Evolutionary conservation across 2,888 invertebrate species (phyloP).

Genomic region (Leptopterna dolabrata): DNA sequence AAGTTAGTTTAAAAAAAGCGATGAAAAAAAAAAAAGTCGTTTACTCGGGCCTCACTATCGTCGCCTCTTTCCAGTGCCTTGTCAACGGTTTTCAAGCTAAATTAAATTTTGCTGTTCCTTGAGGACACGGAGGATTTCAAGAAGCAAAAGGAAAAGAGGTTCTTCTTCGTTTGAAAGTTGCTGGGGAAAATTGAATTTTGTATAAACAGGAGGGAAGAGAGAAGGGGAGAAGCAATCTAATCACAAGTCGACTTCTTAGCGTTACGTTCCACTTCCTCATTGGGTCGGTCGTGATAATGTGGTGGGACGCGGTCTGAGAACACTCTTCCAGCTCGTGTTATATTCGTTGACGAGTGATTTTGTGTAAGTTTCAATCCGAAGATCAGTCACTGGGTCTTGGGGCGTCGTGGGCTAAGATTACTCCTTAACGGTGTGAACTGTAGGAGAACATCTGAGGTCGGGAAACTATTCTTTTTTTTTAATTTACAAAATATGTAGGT

Average conservation of each 20-base stretch:
- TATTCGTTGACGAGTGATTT: no score
- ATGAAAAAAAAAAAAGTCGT: not conserved
- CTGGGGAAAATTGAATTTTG: conserved; percentile 40
- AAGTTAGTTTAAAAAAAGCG: not conserved
- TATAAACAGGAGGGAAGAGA: conserved; percentile 20
- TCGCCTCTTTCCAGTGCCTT: conserved; percentile 2
- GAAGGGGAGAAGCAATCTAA: conserved; percentile 22
- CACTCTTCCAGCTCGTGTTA: no score
- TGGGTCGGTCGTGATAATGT: not conserved
- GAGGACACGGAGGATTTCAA: conserved; percentile 33
- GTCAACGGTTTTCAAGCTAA: conserved; percentile 42
- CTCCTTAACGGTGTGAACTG: no score
- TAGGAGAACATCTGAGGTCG: no score
- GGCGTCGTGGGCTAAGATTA: no score
- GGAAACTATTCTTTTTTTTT: no score
- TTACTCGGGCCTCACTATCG: not conserved
- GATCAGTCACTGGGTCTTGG: no score
- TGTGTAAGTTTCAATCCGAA: no score
- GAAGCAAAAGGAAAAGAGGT: conserved; percentile 2
- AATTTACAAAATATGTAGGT: no score
- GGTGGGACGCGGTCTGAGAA: not conserved
- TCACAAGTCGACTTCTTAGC: conserved; percentile 32
- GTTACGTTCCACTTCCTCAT: not conserved
- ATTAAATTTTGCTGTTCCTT: conserved; percentile 33
- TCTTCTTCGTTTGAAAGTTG: conserved; percentile 24